Conservation (phyloP, 2,113 vertebrate species). For the Entomyzon cyanotis region DNA sequence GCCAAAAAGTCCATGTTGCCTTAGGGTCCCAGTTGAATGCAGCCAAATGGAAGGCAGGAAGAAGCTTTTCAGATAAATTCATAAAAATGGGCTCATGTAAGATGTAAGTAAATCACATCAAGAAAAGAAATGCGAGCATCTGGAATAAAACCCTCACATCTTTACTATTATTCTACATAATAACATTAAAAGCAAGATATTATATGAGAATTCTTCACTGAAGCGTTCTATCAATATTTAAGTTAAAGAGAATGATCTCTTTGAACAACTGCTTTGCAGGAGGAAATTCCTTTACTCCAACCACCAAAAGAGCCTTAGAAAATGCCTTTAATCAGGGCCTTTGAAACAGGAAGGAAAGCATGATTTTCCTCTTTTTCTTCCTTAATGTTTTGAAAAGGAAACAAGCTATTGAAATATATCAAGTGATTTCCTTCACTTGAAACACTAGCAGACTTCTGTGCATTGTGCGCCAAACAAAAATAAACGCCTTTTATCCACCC, state of each 20-base stretch:
- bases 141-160: slow-evolving; percentile 11
- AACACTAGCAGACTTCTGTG: slow-evolving; percentile 37
- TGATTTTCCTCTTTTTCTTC: slow-evolving; percentile 60
- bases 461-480: slow-evolving; percentile 52
- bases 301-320: slow-evolving; percentile 13
- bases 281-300: slow-evolving; percentile 49
- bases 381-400: slow-evolving; percentile 63
- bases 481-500: slow-evolving; percentile 50
- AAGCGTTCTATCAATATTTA: background rate
- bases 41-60: slow-evolving; percentile 5
- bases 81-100: background rate
- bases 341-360: slow-evolving; percentile 64
- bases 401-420: slow-evolving; percentile 60
- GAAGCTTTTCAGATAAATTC: slow-evolving; percentile 11
- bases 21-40: background rate
- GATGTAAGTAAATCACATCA: slow-evolving; percentile 6
- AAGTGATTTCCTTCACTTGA: slow-evolving; percentile 55
- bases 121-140: background rate
- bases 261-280: slow-evolving; percentile 25
- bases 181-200: slow-evolving; percentile 3
- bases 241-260: slow-evolving; percentile 40
- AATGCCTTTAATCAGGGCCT: slow-evolving; percentile 47
- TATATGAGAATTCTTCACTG: background rate
- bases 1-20: background rate
- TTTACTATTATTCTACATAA: slow-evolving; percentile 3